Base-by-base conservation (phyloP, 2,113 vertebrate species). In the Regulus satrapa region DNA sequence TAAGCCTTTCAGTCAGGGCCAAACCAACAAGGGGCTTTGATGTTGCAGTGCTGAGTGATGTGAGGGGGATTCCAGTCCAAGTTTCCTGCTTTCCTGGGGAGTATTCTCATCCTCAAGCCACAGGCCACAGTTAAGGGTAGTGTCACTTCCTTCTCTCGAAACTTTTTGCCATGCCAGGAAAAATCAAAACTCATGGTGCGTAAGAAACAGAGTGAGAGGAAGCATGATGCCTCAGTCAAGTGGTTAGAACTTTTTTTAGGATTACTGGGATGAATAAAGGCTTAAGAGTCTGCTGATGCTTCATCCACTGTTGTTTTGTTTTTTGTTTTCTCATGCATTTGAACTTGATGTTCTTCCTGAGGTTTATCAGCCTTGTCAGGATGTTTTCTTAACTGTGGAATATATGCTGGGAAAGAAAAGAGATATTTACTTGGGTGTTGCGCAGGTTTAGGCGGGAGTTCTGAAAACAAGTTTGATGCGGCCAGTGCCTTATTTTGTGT, bases 101-200 rank as follows among this genome's bases (percentile, higher is more conserved):
- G 43, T 28, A 52, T 68, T 95, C 73, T 94, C 91, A 91, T 87
- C 91, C 71, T 67, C 51, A 69, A 85, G 66, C 69, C 92, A 81
- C 92, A 94, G 64, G 36, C 63, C 61, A 72, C 61, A 72, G 83
- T 95, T 58, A 32, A 88, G 71, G 73, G 14, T 48, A 71, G 48
- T 88, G 88, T 96, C 93, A 96, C 95, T 97, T 97, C 96, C 92
- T 94, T 68, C 79, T 97, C 92, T 94, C 86, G 52, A 87, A 71
- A 32, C 34, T 88, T 75, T 88, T 94, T 85, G 54, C 88, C 84
- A 5, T 81, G 79, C 83, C 83, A 92, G 86, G 96, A 95, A 87
- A 89, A 81, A 61, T 92, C 64, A 89, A 89, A 94, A 84, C 31
- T 67, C 17, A 0, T 18, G 38, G 38, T 94, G 67, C 84, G 40